phyloP scores from a whole-genome alignment of 2,888 invertebrate genomes.

The Melanostoma mellinum region DNA sequence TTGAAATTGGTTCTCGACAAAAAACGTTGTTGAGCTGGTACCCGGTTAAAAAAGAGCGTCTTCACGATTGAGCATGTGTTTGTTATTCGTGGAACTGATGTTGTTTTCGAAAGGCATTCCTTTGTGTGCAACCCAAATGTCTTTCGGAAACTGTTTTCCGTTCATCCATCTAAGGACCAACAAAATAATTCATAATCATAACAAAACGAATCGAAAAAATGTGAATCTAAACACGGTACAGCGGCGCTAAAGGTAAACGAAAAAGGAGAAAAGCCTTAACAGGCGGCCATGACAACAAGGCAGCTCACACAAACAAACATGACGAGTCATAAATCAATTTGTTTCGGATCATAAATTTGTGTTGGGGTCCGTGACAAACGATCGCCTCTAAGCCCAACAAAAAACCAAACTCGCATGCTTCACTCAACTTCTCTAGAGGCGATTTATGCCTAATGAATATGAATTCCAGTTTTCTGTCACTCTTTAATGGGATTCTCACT shows the following conservation, averaged over 20 bases:
- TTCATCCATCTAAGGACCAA: background rate
- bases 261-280: slow-evolving; percentile 18
- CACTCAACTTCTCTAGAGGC: slow-evolving; percentile 21
- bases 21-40: slow-evolving; percentile 4
- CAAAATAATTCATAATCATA: background rate
- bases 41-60: too few relatives aligned
- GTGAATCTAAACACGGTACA: background rate
- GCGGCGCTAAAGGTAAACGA: slow-evolving; percentile 16
- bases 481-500: slow-evolving; percentile 34
- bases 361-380: slow-evolving; percentile 68
- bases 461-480: slow-evolving; percentile 52
- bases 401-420: slow-evolving; percentile 45
- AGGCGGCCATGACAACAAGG: slow-evolving; percentile 51
- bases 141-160: too few relatives aligned
- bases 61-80: too few relatives aligned
- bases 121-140: too few relatives aligned
- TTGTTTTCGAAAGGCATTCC: background rate
- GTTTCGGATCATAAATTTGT: slow-evolving; percentile 70
- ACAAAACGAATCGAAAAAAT: slow-evolving; percentile 29
- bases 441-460: slow-evolving; percentile 63
- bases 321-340: slow-evolving; percentile 71
- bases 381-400: slow-evolving; percentile 48
- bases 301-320: slow-evolving; percentile 67
- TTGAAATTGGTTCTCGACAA: too few relatives aligned
- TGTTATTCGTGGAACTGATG: slow-evolving; percentile 14